Evolutionary conservation across 2,113 vertebrate species (phyloP).

Genomic region (Lasiurus cinereus): DNA sequence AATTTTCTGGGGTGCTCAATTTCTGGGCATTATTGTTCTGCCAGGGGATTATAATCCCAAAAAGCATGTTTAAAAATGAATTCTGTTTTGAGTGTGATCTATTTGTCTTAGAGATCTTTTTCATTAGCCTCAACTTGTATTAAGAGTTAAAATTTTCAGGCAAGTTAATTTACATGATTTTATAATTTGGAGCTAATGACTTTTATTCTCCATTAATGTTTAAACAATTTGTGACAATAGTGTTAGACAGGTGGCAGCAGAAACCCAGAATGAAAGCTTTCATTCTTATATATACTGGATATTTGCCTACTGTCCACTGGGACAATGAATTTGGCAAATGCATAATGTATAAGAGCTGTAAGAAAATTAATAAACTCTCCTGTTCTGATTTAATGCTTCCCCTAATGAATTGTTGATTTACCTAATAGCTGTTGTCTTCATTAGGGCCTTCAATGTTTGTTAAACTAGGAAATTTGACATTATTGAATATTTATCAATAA

Average conservation of each 20-base stretch:
- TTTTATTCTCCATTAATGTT: constrained; percentile 3
- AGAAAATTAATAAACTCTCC: constrained; percentile 67
- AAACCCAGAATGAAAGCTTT: constrained; percentile 37
- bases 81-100: neutral
- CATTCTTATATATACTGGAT: constrained; percentile 12
- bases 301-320: neutral
- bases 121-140: constrained; percentile 29
- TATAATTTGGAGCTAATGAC: constrained; percentile 19
- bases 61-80: constrained; percentile 10
- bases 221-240: constrained; percentile 21
- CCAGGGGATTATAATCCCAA: neutral
- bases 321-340: constrained; percentile 53
- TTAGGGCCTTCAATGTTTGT: neutral
- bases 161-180: constrained; percentile 13
- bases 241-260: neutral
- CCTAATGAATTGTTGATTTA: constrained; percentile 41
- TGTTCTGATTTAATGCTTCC: constrained; percentile 33
- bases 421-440: constrained; percentile 14
- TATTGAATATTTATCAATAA: constrained; percentile 54
- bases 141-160: constrained; percentile 58
- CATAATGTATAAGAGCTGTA: constrained; percentile 38
- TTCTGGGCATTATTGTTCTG: neutral
- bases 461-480: constrained; percentile 52
- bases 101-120: neutral
- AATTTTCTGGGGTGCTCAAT: neutral